Evolutionary conservation across 2,888 invertebrate species (phyloP).

Genomic region (Ashinkailepas kermadecensis): DNA sequence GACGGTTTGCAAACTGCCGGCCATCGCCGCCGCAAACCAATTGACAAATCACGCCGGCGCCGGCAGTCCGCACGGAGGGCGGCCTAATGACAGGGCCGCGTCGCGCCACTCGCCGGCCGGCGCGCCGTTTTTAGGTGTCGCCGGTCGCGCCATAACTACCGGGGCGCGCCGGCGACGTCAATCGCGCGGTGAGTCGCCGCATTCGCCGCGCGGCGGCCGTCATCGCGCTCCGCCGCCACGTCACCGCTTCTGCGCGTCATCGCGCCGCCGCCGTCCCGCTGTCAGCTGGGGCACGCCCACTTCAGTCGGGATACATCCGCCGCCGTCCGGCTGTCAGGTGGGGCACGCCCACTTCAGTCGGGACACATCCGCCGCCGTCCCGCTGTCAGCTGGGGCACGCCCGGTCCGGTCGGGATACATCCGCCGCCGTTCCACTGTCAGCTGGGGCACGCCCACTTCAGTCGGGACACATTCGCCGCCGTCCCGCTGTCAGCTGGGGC

Average conservation of each 20-base stretch:
- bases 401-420: neutral
- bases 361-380: no score
- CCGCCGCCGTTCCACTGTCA: neutral
- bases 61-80: neutral
- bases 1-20: neutral
- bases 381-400: no score
- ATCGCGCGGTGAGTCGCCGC: slow-evolving; percentile 16
- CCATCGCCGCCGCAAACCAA: neutral
- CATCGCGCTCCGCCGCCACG: neutral
- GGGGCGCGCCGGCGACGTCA: neutral
- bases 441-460: no score
- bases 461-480: no score
- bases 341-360: no score
- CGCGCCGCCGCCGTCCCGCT: neutral
- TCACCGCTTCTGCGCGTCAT: neutral
- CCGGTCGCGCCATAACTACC: neutral
- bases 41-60: neutral
- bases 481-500: no score
- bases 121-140: slow-evolving; percentile 4
- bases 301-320: neutral
- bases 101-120: neutral
- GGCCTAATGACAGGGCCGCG: neutral
- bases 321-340: no score
- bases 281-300: neutral
- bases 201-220: slow-evolving; percentile 2